Evolutionary conservation across 30 jellyfish, hydroid and myxozoan genomes (phyloP).

Genomic region (Morbakka virulenta): DNA sequence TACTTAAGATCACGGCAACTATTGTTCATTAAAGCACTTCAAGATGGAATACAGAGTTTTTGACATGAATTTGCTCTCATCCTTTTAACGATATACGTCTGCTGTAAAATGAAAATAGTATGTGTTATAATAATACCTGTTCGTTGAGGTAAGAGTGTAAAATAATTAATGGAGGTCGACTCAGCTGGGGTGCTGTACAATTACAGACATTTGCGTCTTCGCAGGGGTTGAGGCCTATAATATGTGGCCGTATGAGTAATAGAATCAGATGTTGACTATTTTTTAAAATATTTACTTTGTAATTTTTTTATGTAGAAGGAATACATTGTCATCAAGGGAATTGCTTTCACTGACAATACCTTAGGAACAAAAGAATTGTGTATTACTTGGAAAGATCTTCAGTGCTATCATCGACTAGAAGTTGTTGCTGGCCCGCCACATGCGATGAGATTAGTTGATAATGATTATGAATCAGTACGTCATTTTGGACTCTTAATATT

Average conservation of each 20-base stretch:
- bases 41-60: too few relatives aligned
- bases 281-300: too few relatives aligned
- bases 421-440: conserved; percentile 55
- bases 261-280: background rate
- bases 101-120: too few relatives aligned
- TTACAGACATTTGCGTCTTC: background rate
- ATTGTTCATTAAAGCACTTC: too few relatives aligned
- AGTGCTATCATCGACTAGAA: conserved; percentile 43
- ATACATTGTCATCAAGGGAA: background rate
- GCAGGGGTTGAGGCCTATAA: background rate
- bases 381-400: conserved; percentile 20
- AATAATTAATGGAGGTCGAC: too few relatives aligned
- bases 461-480: conserved; percentile 37
- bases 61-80: too few relatives aligned
- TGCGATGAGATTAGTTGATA: conserved; percentile 19
- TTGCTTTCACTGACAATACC: background rate
- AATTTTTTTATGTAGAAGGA: background rate
- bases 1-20: too few relatives aligned
- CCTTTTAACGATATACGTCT: too few relatives aligned
- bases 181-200: background rate
- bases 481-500: background rate
- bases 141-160: too few relatives aligned
- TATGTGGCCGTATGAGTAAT: background rate
- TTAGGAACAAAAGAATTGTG: conserved; percentile 40
- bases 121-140: too few relatives aligned